Conservation (phyloP, 2,113 vertebrate species). For the Aramus guarauna region DNA sequence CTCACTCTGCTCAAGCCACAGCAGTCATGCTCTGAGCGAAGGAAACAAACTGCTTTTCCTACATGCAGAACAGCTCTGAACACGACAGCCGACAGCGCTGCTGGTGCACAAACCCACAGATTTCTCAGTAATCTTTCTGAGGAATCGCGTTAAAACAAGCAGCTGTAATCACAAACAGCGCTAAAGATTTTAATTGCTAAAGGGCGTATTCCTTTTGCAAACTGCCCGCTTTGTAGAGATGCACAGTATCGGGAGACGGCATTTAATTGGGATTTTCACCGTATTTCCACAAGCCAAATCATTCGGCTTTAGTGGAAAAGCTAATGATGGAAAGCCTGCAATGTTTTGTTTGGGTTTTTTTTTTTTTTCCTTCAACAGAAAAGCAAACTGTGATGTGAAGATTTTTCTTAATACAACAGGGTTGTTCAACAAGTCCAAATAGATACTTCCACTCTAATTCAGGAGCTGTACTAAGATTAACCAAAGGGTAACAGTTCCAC, state of each 20-base stretch:
- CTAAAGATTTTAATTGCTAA: not conserved
- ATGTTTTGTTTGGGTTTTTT: not conserved
- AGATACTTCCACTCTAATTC: not conserved
- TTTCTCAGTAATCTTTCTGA: constrained; percentile 26
- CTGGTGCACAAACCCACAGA: not conserved
- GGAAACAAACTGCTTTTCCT: not conserved
- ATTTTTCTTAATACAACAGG: not conserved
- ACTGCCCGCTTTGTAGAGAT: not conserved
- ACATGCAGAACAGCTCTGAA: not conserved
- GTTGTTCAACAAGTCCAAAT: not conserved
- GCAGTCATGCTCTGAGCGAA: not conserved
- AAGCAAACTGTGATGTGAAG: not conserved
- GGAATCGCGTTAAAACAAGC: not conserved
- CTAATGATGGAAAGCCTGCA: not conserved
- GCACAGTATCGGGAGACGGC: not conserved
- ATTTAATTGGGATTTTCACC: not conserved
- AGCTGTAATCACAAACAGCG: not conserved
- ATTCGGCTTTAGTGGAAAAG: not conserved
- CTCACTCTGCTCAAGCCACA: not conserved
- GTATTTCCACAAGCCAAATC: not conserved
- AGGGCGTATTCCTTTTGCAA: not conserved
- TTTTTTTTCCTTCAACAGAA: not conserved
- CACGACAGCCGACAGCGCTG: not conserved
- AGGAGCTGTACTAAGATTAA: not conserved
- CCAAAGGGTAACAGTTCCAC: not conserved